phyloP scores from a whole-genome alignment of 2,113 vertebrate species.

The Gallinago undulata region DNA sequence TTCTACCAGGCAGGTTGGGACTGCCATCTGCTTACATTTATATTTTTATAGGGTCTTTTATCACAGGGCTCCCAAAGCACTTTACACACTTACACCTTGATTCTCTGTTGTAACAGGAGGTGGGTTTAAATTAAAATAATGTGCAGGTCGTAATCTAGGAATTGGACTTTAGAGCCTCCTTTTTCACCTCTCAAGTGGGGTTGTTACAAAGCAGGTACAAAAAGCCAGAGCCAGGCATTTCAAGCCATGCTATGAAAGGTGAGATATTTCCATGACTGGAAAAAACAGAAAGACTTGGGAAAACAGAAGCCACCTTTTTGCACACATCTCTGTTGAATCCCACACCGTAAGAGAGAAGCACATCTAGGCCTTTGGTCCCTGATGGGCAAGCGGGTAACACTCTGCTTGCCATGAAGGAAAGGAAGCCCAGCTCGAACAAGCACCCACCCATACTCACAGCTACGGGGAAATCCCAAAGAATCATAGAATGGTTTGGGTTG shows the following conservation, averaged over 20 bases:
- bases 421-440: neutral
- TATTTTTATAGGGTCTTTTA: constrained; percentile 60
- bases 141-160: constrained; percentile 31
- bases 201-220: constrained; percentile 31
- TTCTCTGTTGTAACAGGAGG: constrained; percentile 58
- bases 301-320: neutral
- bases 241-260: neutral
- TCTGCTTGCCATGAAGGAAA: neutral
- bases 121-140: constrained; percentile 61
- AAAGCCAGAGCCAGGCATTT: constrained; percentile 11
- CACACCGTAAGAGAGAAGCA: neutral
- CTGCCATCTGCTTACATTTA: constrained; percentile 58
- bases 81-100: constrained; percentile 60
- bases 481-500: no score
- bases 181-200: constrained; percentile 22
- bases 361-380: neutral
- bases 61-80: constrained; percentile 53
- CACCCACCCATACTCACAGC: neutral
- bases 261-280: neutral
- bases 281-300: neutral
- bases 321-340: neutral
- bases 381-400: neutral
- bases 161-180: constrained; percentile 55
- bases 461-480: neutral
- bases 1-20: neutral